These are phyloP conservation scores for Cinclus mexicanus DNA, from an alignment of 2,113 vertebrate genomes.

Conservation along the genomic window DNA sequence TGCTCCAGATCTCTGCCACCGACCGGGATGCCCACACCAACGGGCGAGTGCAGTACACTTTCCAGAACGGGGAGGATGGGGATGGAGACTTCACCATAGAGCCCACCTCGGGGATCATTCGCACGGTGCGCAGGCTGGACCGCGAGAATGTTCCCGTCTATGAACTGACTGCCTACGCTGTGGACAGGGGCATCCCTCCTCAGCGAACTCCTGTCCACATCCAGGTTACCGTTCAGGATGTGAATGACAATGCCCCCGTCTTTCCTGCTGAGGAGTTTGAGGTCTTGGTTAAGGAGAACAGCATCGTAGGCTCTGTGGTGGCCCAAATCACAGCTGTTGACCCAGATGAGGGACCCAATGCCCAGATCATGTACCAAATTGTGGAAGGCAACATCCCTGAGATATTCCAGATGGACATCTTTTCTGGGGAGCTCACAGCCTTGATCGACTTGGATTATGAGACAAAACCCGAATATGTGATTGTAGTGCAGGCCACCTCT, in stretches of 20 bases:
- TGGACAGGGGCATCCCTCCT: constrained; percentile 92
- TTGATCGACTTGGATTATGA: constrained; percentile 98
- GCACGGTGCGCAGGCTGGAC: constrained; percentile 90
- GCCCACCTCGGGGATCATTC: constrained; percentile 95
- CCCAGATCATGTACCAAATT: constrained; percentile 98
- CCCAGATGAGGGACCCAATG: constrained; percentile 93
- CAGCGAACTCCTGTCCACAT: constrained; percentile 92
- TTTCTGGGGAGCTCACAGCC: constrained; percentile 96
- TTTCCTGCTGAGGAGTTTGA: constrained; percentile 97
- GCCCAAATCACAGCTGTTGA: constrained; percentile 94
- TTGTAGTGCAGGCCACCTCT: constrained; percentile 97
- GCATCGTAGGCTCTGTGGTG: constrained; percentile 93
- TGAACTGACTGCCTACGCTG: constrained; percentile 92
- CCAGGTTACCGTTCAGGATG: constrained; percentile 92
- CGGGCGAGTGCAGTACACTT: constrained; percentile 95
- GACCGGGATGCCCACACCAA: constrained; percentile 95
- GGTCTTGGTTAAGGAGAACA: constrained; percentile 95
- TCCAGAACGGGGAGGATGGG: constrained; percentile 96
- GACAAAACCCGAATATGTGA: constrained; percentile 87
- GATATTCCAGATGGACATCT: constrained; percentile 99
- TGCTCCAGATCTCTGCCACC: constrained; percentile 95
- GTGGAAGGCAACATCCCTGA: constrained; percentile 98
- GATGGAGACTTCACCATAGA: constrained; percentile 98
- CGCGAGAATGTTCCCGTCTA: constrained; percentile 91
- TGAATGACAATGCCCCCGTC: constrained; percentile 95